phyloP scores from a whole-genome alignment of 2,797 vertebrate species.

The Mastacembelus armatus region DNA sequence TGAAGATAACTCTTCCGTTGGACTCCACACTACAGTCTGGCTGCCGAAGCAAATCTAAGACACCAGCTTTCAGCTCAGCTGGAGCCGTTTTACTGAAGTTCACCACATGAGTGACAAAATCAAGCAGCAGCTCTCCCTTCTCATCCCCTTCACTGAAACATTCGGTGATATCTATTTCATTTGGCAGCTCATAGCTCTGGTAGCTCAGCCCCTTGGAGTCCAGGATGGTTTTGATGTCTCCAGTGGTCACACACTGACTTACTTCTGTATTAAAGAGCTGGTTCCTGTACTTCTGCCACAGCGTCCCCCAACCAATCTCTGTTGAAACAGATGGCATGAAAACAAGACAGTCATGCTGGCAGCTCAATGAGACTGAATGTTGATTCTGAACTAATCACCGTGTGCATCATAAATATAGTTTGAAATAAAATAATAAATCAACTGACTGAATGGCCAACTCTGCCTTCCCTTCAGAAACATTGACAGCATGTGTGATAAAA shows the following conservation, averaged over 20 bases:
- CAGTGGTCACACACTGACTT: conserved; percentile 85
- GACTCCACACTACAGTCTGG: conserved; percentile 85
- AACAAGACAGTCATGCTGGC: background rate
- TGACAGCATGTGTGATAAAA: too few species aligned
- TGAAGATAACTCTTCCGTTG: conserved; percentile 89
- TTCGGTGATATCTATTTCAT: conserved; percentile 91
- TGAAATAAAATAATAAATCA: too few species aligned
- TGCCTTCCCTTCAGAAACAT: too few species aligned
- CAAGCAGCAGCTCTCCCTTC: too few species aligned
- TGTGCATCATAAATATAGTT: too few species aligned
- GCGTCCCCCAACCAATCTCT: conserved; percentile 86
- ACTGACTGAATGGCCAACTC: too few species aligned
- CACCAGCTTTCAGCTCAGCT: too few species aligned
- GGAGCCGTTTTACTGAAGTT: too few species aligned
- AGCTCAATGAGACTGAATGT: background rate
- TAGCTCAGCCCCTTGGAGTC: conserved; percentile 84
- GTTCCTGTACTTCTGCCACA: conserved; percentile 86
- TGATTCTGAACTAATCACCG: too few species aligned
- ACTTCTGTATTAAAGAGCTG: conserved; percentile 80
- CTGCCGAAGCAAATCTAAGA: conserved; percentile 86
- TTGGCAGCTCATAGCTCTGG: conserved; percentile 82
- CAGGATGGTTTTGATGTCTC: conserved; percentile 82
- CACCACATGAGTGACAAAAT: too few species aligned
- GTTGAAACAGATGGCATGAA: conserved; percentile 72
- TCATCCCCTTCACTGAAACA: too few species aligned